Percentiles rank a stretch among this genome's conserved stretches.
Evolutionary conservation across 2,113 vertebrate species (phyloP).

Genomic region (Toxostoma redivivum): DNA sequence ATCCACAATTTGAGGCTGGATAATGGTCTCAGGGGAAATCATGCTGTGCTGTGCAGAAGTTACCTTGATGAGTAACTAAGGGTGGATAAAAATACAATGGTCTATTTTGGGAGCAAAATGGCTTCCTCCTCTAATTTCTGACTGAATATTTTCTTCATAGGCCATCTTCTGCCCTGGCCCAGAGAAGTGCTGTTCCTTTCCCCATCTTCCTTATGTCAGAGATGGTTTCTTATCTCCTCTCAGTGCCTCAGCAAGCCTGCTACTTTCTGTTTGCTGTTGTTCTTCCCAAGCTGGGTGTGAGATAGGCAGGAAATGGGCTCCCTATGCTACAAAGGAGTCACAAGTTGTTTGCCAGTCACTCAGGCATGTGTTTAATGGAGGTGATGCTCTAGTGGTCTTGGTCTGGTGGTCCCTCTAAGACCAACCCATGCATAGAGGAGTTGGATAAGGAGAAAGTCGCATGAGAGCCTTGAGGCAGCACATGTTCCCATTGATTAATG

Average conservation of each 20-base stretch:
- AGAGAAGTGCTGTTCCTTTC: not conserved
- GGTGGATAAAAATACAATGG: not conserved
- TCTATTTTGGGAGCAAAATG: not conserved
- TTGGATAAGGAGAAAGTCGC: not conserved
- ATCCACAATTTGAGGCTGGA: not conserved
- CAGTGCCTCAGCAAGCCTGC: not conserved
- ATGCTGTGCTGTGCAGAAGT: not conserved
- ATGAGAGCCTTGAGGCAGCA: not conserved
- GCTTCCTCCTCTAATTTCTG: not conserved
- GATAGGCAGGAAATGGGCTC: not conserved
- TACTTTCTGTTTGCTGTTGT: not conserved
- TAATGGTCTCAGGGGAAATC: not conserved
- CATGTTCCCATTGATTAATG: not conserved
- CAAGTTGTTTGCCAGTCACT: not conserved
- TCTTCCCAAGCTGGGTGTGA: not conserved
- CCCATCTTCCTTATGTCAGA: not conserved
- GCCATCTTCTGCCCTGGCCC: not conserved
- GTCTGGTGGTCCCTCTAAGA: not conserved
- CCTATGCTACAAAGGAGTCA: not conserved
- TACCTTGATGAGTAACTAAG: not conserved
- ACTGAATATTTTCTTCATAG: not conserved
- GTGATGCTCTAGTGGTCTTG: not conserved
- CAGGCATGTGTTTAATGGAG: not conserved
- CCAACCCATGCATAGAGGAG: not conserved
- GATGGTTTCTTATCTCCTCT: not conserved